Evolutionary conservation across 1,140 invertebrate species (phyloP), one percentile per base, ranked within the genome.

Genomic region (Orius laevigatus): DNA sequence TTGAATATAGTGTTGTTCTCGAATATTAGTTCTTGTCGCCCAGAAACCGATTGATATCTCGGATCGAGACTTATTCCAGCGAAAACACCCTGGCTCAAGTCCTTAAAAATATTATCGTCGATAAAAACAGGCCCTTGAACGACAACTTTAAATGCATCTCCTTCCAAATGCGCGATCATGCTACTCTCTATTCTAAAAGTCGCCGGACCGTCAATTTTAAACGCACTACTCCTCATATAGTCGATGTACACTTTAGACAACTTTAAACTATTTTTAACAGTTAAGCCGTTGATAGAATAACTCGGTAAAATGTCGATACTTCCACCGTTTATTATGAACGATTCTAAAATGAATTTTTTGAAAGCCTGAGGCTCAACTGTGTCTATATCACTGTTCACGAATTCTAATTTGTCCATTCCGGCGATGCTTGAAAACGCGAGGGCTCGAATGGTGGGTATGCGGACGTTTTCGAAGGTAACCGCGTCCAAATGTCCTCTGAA

Each of bases 371-470:
- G 70, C 54, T 81, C 75, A 12, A 83, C 67, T 6, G 63, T 68
- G 18, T 70, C 68, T 14, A 82, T 63, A 1, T 55, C 57, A 46
- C 71, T 72, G 55, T 79, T 68, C 11, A 49, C 58, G 20, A 77
- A 59, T 53, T 70, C 63, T 41, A 78, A 63, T 18, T 60, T 67
- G 1, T 70, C 63, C 44, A 65, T 67, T 45, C 71, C 71, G 2
- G 66, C 60, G 1, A 82, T 63, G 57, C 76, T 81, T 45, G 78
- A 75, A 58, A 87, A 81, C 0, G 81, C 78, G 58, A 79, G 84
- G 0, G 81, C 72, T 48, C 68, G 69, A 38, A 85, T 63, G 16
- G 67, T 65, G 1, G 71, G 66, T 39, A 85, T 74, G 38, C 63
- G 61, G 5, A 74, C 71, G 45, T 73, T 65, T 16, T 73, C 67